These are phyloP conservation scores for Cosmorhoe ocellata DNA, from an alignment of 2,888 invertebrate genomes.

Conservation along the genomic window DNA sequence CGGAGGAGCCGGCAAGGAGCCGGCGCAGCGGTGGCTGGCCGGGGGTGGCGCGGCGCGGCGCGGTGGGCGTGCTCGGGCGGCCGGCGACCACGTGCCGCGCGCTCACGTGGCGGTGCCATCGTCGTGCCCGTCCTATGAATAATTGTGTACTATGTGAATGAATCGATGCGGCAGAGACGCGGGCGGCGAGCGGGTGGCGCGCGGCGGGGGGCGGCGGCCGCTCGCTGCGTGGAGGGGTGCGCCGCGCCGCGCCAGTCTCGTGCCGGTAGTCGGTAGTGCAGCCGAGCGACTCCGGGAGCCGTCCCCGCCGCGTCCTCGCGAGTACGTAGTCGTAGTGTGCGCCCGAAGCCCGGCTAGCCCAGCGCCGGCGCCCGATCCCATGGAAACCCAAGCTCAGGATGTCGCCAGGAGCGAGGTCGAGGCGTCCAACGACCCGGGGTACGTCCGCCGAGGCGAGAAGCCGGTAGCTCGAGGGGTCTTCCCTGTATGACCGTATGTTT, in stretches of 20 bases:
- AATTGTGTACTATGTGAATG: slow-evolving; percentile 80
- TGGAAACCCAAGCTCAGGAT: slow-evolving; percentile 91
- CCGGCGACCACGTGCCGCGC: slow-evolving; percentile 75
- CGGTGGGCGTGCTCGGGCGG: slow-evolving; percentile 39
- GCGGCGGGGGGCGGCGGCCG: slow-evolving; percentile 55
- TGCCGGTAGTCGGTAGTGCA: slow-evolving; percentile 88
- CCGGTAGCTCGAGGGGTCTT: slow-evolving; percentile 39
- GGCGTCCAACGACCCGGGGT: slow-evolving; percentile 98
- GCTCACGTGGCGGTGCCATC: slow-evolving; percentile 74
- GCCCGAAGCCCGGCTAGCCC: slow-evolving; percentile 65
- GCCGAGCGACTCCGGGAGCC: slow-evolving; percentile 84
- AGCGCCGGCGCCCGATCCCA: slow-evolving; percentile 75
- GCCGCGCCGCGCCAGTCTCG: slow-evolving; percentile 84
- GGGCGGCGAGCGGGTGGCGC: slow-evolving; percentile 57
- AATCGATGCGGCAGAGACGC: slow-evolving; percentile 76
- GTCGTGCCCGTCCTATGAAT: slow-evolving; percentile 78
- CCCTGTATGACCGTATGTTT: slow-evolving; percentile 78
- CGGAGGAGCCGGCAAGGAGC: too few species aligned
- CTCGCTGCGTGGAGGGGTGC: slow-evolving; percentile 69
- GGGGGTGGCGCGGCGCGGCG: slow-evolving; percentile 26
- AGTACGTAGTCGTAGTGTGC: slow-evolving; percentile 84
- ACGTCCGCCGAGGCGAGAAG: slow-evolving; percentile 59
- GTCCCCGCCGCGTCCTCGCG: slow-evolving; percentile 82
- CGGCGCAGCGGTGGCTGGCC: neutral
- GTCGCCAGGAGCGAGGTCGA: slow-evolving; percentile 92